Evolutionary conservation across 2,888 invertebrate species (phyloP), one percentile per base, ranked within the genome.

Genomic region (Ecliptopera silaceata): DNA sequence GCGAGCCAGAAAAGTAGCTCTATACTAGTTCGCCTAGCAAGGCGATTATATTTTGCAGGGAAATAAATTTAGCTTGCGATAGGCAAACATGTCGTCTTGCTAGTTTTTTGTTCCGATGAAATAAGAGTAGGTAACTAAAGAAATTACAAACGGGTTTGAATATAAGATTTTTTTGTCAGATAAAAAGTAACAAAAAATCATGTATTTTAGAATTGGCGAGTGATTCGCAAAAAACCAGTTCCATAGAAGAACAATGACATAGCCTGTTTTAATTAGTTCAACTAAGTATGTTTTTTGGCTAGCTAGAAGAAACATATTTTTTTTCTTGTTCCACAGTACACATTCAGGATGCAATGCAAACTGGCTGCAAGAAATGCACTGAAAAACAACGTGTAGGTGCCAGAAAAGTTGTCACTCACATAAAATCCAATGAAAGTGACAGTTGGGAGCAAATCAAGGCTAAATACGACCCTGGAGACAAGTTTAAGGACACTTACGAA

Each of bases 391-490:
- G 86, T 66, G 71, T 74, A 1, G 93, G 93, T 18, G 93, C 94
- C 42, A 93, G 94, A 67, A 94, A 93, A 72, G 93, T 96, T 0
- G 92, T 96, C 39, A 92, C 92, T 18, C 93, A 91, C 71, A 84
- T 96, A 56, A 92, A 93, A 46, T 92, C 93, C 13, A 92, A 95
- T 36, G 94, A 95, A 73, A 89, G 89, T 0, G 91, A 92, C 0
- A 89, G 92, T 74, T 96, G 95, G 94, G 92, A 93, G 36, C 84
- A 93, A 54, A 78, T 96, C 36, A 92, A 94, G 70, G 85, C 79
- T 34, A 95, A 95, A 82, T 96, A 93, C 77, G 96, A 96, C 76
- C 94, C 95, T 11, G 89, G 92, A 0, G 92, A 93, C 20, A 74
- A 92, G 55, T 96, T 93, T 86, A 91, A 92, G 68, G 83, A 83